phyloP scores from a whole-genome alignment of 2,888 invertebrate species.

The Aspidapion aeneum region DNA sequence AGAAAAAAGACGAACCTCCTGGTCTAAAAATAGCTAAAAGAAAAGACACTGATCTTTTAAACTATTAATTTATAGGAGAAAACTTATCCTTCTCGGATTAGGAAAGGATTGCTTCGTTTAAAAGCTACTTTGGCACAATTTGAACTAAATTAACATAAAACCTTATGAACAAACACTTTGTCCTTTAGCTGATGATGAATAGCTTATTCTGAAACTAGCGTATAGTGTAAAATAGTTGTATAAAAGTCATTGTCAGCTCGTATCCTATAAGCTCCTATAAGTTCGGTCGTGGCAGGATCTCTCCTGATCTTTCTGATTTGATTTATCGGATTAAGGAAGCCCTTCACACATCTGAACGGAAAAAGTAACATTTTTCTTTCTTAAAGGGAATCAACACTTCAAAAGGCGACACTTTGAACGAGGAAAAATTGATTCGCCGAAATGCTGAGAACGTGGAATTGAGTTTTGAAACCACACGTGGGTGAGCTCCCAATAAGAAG shows the following conservation, averaged over 20 bases:
- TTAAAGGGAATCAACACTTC: constrained; percentile 27
- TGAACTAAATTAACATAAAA: too few species aligned
- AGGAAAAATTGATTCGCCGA: constrained; percentile 7
- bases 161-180: too few species aligned
- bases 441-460: not conserved
- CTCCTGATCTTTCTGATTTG: constrained; percentile 27
- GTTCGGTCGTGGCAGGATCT: constrained; percentile 21
- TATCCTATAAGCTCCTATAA: constrained; percentile 26
- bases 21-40: too few species aligned
- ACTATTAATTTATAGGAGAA: too few species aligned
- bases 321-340: constrained; percentile 29
- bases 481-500: too few species aligned
- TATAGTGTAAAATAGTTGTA: not conserved
- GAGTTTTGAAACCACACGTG: not conserved
- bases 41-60: too few species aligned
- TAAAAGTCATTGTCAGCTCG: not conserved
- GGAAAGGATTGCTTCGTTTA: too few species aligned
- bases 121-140: too few species aligned
- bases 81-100: too few species aligned
- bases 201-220: too few species aligned
- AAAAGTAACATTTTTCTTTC: constrained; percentile 27
- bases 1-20: too few species aligned
- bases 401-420: constrained; percentile 10
- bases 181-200: too few species aligned
- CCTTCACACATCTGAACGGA: constrained; percentile 25